A percentile compares a stretch with the other conserved stretches of the same genome.
phyloP scores from a whole-genome alignment of 2,113 vertebrate genomes.

The Triplophysa dalaica region DNA sequence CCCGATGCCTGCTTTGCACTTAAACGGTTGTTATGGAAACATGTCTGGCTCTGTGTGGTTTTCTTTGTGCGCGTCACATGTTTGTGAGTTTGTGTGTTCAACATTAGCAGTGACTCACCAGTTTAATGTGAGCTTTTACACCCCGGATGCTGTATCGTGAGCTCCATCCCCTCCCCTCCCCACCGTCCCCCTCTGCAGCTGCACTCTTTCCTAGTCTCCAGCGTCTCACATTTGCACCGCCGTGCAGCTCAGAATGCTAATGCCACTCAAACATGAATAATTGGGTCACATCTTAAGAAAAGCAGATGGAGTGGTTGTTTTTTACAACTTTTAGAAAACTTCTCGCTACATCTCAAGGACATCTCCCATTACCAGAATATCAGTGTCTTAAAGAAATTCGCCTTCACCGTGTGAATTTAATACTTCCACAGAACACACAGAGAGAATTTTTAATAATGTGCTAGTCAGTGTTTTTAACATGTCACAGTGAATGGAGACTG shows the following conservation, averaged over 20 bases:
- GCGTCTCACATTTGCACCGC: conserved; percentile 27
- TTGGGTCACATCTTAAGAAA: conserved; percentile 51
- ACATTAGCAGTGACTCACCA: conserved; percentile 48
- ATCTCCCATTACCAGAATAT: not conserved
- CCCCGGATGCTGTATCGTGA: conserved; percentile 36
- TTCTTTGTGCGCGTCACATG: not conserved
- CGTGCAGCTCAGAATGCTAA: conserved; percentile 33
- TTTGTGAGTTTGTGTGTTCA: conserved; percentile 23
- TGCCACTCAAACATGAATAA: conserved; percentile 43
- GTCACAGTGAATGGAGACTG: not conserved
- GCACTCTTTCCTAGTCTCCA: conserved; percentile 32
- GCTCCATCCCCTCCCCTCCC: not conserved
- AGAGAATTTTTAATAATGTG: too few species aligned
- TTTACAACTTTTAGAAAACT: conserved; percentile 41
- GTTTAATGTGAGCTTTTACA: conserved; percentile 46
- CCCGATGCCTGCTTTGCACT: conserved; percentile 3
- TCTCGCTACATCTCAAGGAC: not conserved
- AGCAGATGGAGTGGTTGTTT: conserved; percentile 46
- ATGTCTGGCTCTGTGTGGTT: not conserved
- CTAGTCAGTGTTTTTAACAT: too few species aligned
- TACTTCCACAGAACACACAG: too few species aligned
- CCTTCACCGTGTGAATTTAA: not conserved
- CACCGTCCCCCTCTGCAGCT: conserved; percentile 44
- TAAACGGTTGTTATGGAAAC: conserved; percentile 19
- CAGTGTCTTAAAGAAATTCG: not conserved